These are phyloP conservation scores for Idaea straminata DNA, from an alignment of 2,888 invertebrate genomes.

Conservation along the genomic window DNA sequence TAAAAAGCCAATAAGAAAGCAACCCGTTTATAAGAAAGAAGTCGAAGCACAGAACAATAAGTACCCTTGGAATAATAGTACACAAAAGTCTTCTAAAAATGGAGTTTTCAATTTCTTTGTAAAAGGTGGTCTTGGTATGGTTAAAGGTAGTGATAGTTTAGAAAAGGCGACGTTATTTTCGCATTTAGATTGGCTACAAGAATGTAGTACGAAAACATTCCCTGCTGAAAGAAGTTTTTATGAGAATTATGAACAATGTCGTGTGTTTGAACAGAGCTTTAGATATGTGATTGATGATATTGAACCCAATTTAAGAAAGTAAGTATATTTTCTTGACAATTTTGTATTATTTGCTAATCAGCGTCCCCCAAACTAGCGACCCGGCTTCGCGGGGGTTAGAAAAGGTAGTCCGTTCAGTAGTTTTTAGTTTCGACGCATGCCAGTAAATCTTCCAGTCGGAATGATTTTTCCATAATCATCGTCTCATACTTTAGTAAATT, in stretches of 20 bases:
- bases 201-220: conserved; percentile 52
- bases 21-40: conserved; percentile 46
- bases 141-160: conserved; percentile 46
- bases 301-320: conserved; percentile 42
- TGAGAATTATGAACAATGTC: conserved; percentile 60
- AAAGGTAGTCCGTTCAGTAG: no score
- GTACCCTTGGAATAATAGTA: conserved; percentile 66
- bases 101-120: conserved; percentile 56
- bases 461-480: no score
- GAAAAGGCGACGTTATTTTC: conserved; percentile 49
- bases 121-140: conserved; percentile 55
- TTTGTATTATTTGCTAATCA: not conserved
- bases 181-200: conserved; percentile 52
- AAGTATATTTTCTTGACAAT: conserved; percentile 29
- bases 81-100: conserved; percentile 53
- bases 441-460: no score
- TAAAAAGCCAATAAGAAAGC: conserved; percentile 47
- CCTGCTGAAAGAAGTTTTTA: conserved; percentile 63
- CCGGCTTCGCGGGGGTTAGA: no score
- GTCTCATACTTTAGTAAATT: no score
- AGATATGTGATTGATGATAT: conserved; percentile 35
- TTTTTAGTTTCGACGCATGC: no score
- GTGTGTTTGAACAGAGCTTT: conserved; percentile 48
- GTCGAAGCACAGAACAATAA: conserved; percentile 64
- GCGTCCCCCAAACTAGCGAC: no score